Evolutionary conservation across 2,113 vertebrate species (phyloP).

Genomic region (Phylloscopus whistleri): DNA sequence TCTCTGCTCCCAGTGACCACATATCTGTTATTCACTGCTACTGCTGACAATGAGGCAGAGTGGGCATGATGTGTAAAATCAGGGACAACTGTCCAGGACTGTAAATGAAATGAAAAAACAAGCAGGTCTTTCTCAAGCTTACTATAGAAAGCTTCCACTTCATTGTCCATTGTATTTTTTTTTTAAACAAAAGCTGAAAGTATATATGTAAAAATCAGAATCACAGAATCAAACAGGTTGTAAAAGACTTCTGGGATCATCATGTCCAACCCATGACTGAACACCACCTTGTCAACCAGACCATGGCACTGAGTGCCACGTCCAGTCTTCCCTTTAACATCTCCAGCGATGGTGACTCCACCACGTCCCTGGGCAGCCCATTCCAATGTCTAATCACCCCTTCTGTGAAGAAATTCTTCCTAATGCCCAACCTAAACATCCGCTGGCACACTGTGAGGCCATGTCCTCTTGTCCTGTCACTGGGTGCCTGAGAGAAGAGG

Average conservation of each 20-base stretch:
- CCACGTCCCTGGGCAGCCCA: neutral
- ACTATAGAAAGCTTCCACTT: neutral
- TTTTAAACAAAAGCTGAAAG: neutral
- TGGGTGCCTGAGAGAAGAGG: too few species aligned
- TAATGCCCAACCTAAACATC: neutral
- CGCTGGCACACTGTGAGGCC: neutral
- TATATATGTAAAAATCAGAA: neutral
- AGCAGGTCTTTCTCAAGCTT: neutral
- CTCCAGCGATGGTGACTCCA: neutral
- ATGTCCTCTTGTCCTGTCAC: neutral
- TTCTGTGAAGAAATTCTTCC: neutral
- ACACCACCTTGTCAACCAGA: neutral
- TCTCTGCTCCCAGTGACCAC: conserved; percentile 94
- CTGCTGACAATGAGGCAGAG: conserved; percentile 81
- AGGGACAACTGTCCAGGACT: conserved; percentile 82
- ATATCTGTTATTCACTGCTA: conserved; percentile 85
- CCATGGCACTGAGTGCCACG: neutral
- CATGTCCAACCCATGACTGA: neutral
- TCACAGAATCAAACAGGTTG: neutral
- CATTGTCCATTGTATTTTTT: neutral
- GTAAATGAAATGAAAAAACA: neutral
- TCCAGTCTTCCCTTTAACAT: neutral
- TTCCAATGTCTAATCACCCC: neutral
- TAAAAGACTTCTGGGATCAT: neutral
- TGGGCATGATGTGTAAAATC: conserved; percentile 94